A percentile compares a stretch with the other conserved stretches of the same genome.
Conservation (phyloP, 1,140 invertebrate genomes). For the Atta cephalotes region DNA sequence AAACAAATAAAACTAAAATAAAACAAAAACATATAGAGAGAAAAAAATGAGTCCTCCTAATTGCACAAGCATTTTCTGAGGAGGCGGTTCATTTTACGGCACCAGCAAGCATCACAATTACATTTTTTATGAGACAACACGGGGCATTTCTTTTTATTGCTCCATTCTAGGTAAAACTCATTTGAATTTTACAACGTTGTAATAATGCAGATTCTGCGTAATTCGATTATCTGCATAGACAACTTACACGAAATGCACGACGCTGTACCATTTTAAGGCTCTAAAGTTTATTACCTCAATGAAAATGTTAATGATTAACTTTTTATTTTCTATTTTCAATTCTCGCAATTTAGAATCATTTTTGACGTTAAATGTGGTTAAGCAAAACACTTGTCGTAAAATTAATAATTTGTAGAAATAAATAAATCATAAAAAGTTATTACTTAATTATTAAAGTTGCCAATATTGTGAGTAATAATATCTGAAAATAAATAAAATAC, state of each 20-base stretch:
- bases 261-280: slow-evolving; percentile 19
- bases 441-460: background rate
- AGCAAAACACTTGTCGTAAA: background rate
- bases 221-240: slow-evolving; percentile 7
- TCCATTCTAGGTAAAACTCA: background rate
- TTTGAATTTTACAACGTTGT: slow-evolving; percentile 49
- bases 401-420: background rate
- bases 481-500: too few species aligned
- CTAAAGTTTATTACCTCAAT: background rate
- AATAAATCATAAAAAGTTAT: background rate
- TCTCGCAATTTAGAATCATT: background rate
- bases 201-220: slow-evolving; percentile 20
- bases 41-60: background rate
- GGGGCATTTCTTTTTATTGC: slow-evolving; percentile 40
- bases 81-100: slow-evolving; percentile 50
- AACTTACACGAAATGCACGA: background rate
- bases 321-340: background rate
- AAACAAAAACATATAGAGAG: background rate
- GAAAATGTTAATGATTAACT: slow-evolving; percentile 8
- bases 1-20: background rate
- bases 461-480: background rate
- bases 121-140: slow-evolving; percentile 63
- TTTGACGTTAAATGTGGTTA: background rate
- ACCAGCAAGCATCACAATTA: slow-evolving; percentile 12
- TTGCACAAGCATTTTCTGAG: slow-evolving; percentile 22